Evolutionary conservation across 2,888 invertebrate genomes (phyloP).

Genomic region (Nematopogon swammerdamellus): DNA sequence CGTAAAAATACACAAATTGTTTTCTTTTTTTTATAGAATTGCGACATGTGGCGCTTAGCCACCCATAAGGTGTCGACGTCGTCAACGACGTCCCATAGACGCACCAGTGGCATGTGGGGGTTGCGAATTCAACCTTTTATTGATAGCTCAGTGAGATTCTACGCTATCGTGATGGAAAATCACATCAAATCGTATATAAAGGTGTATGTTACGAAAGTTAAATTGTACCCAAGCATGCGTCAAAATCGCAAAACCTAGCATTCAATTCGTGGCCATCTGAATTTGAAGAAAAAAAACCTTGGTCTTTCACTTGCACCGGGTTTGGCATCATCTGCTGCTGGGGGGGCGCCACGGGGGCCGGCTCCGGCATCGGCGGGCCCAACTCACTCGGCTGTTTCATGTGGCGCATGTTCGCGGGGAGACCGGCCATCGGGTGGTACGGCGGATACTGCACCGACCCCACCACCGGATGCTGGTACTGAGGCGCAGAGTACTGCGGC

Average conservation of each 20-base stretch:
- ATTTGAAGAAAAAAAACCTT: conserved; percentile 43
- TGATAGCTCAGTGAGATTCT: too few relatives aligned
- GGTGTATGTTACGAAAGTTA: too few relatives aligned
- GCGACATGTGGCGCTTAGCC: too few relatives aligned
- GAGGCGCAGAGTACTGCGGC: conserved; percentile 57
- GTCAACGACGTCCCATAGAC: too few relatives aligned
- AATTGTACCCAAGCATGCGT: neutral
- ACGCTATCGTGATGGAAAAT: too few relatives aligned
- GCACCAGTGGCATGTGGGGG: too few relatives aligned
- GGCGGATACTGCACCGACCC: conserved; percentile 51
- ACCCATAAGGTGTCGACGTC: too few relatives aligned
- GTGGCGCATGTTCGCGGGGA: conserved; percentile 45
- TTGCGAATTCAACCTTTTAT: too few relatives aligned
- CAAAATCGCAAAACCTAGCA: neutral
- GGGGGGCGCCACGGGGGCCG: conserved; percentile 18
- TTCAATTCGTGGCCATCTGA: too few relatives aligned
- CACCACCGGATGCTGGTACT: conserved; percentile 71
- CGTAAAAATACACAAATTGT: too few relatives aligned
- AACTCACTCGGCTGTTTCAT: conserved; percentile 55
- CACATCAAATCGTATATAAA: too few relatives aligned
- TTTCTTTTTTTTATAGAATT: too few relatives aligned
- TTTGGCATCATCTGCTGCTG: conserved; percentile 35
- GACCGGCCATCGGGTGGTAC: conserved; percentile 52
- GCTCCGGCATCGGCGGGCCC: conserved; percentile 41
- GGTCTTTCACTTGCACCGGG: conserved; percentile 54